Conservation (phyloP, 2,113 vertebrate species). For the Garra rufa region DNA sequence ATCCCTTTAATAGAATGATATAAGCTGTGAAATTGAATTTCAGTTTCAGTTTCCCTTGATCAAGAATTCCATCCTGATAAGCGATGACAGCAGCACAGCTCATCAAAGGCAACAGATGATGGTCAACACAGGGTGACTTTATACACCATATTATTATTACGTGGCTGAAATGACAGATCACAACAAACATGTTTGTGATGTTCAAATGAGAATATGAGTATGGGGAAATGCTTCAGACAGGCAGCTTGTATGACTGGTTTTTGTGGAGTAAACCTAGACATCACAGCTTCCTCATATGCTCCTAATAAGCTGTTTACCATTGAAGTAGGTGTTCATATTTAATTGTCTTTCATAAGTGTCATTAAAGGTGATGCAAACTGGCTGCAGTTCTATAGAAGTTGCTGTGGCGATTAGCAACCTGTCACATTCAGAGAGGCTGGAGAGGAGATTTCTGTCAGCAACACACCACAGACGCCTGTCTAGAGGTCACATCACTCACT, state of each 20-base stretch:
- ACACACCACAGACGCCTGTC: background rate
- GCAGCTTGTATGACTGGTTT: conserved; percentile 9
- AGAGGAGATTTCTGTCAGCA: background rate
- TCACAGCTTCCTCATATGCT: background rate
- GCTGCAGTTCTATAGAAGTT: background rate
- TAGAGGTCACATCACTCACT: conserved; percentile 25
- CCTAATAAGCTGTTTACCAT: background rate
- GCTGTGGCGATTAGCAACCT: conserved; percentile 21
- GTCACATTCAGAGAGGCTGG: background rate
- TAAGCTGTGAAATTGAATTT: background rate
- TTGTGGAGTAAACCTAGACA: background rate
- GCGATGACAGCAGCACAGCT: background rate
- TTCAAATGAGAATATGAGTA: background rate
- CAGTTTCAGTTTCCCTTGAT: background rate
- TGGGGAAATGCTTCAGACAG: background rate
- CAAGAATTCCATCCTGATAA: background rate
- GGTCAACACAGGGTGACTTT: background rate
- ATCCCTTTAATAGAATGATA: background rate
- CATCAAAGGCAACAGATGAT: background rate
- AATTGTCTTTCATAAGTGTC: background rate
- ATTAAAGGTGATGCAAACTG: background rate
- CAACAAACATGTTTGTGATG: conserved; percentile 10
- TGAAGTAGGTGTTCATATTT: background rate
- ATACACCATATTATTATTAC: background rate
- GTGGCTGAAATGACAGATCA: background rate